Conservation (phyloP, 2,113 vertebrate genomes). For the Camelus bactrianus region DNA sequence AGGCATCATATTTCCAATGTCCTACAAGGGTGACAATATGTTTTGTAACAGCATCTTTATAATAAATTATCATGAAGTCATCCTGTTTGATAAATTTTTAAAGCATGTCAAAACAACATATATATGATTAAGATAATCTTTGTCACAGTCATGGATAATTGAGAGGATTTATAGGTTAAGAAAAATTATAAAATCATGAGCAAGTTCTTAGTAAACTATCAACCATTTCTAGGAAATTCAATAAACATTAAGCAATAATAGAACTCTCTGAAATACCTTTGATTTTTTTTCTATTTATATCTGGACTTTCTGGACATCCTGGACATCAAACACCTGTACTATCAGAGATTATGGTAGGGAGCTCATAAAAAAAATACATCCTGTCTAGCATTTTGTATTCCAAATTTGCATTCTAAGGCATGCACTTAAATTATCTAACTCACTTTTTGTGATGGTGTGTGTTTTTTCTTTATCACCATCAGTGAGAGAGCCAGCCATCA, state of each 20-base stretch:
- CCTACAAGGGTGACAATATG: not conserved
- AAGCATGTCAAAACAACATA: not conserved
- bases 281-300: constrained; percentile 1
- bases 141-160: not conserved
- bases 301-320: not conserved
- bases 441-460: not conserved
- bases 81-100: not conserved
- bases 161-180: not conserved
- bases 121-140: not conserved
- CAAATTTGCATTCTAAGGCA: not conserved
- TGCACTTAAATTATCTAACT: not conserved
- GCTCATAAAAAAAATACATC: not conserved
- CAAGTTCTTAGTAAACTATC: not conserved
- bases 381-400: not conserved
- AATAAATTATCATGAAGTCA: not conserved
- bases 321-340: not conserved
- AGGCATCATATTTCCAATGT: not conserved
- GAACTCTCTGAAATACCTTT: not conserved
- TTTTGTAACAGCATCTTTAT: not conserved
- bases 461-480: not conserved
- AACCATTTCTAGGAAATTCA: not conserved
- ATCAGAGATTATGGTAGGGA: not conserved
- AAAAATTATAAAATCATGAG: not conserved
- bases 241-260: constrained; percentile 31
- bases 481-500: not conserved